Conservation (phyloP, 2,888 invertebrate species). For the Blera fallax region DNA sequence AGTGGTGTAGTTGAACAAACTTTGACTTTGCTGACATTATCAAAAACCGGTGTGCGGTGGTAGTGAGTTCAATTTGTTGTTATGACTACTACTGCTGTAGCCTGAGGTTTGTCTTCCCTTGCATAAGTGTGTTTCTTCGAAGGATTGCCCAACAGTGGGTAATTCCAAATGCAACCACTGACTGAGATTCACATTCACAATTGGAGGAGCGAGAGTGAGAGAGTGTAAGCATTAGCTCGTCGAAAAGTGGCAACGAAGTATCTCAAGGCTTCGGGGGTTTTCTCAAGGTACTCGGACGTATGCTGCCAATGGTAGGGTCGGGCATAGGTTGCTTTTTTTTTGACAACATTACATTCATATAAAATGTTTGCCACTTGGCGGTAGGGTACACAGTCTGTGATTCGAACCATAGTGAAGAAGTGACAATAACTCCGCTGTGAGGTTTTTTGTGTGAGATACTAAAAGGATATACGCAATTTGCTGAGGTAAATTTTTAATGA, state of each 20-base stretch:
- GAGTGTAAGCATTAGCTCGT: neutral
- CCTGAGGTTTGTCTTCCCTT: conserved; percentile 40
- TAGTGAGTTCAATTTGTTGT: conserved; percentile 19
- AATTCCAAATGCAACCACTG: conserved; percentile 55
- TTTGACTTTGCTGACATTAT: conserved; percentile 64
- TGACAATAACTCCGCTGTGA: conserved; percentile 35
- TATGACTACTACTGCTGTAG: neutral
- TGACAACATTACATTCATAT: conserved; percentile 75
- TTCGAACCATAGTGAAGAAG: conserved; percentile 46
- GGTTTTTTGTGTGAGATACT: conserved; percentile 24
- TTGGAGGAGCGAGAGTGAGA: conserved; percentile 23
- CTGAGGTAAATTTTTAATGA: conserved; percentile 43
- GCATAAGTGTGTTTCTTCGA: conserved; percentile 59
- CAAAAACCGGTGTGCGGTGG: conserved; percentile 34
- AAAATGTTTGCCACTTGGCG: conserved; percentile 76
- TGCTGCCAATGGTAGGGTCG: conserved; percentile 52
- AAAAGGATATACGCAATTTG: conserved; percentile 56
- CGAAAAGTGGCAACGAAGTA: neutral
- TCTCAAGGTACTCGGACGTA: conserved; percentile 56
- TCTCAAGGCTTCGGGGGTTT: conserved; percentile 66
- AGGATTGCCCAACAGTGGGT: conserved; percentile 68
- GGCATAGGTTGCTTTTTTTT: neutral
- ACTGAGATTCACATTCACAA: conserved; percentile 15
- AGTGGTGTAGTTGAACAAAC: conserved; percentile 57
- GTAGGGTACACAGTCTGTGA: conserved; percentile 76